These are phyloP conservation scores for Phaenicophaeus curvirostris DNA, from an alignment of 2,797 vertebrate species.

Conservation along the genomic window DNA sequence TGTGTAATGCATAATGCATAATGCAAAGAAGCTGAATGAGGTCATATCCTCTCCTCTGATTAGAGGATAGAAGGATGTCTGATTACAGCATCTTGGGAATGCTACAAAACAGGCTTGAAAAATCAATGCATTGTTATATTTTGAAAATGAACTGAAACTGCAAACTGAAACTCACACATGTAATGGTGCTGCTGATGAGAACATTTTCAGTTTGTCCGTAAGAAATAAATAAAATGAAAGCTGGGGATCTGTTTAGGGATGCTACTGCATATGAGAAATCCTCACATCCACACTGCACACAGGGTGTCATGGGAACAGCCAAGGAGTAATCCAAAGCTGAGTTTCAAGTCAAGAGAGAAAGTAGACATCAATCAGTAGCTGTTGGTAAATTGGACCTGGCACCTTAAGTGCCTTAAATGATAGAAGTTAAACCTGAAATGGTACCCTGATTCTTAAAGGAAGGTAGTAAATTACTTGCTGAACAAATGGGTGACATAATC, in stretches of 20 bases:
- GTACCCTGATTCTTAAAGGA: conserved; percentile 69
- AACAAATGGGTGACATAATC: conserved; percentile 62
- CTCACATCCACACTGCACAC: neutral
- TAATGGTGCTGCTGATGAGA: neutral
- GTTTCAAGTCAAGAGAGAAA: conserved; percentile 22
- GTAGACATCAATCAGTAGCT: conserved; percentile 55
- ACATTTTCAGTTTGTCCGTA: neutral
- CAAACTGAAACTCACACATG: neutral
- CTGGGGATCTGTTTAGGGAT: neutral
- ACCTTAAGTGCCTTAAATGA: conserved; percentile 71
- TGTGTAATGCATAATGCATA: conserved; percentile 31
- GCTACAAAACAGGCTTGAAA: conserved; percentile 13
- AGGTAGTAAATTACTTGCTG: conserved; percentile 51
- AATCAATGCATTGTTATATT: conserved; percentile 32
- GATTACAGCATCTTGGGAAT: conserved; percentile 25
- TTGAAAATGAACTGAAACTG: conserved; percentile 16
- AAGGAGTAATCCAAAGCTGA: neutral
- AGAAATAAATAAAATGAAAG: neutral
- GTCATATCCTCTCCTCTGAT: conserved; percentile 37
- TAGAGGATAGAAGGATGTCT: neutral
- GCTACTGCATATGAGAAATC: neutral
- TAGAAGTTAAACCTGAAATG: conserved; percentile 68
- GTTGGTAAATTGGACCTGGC: conserved; percentile 72
- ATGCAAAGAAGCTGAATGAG: conserved; percentile 21
- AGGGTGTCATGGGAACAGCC: neutral